Evolutionary conservation across 2,797 vertebrate species (phyloP).

Genomic region (Trematocara caparti): DNA sequence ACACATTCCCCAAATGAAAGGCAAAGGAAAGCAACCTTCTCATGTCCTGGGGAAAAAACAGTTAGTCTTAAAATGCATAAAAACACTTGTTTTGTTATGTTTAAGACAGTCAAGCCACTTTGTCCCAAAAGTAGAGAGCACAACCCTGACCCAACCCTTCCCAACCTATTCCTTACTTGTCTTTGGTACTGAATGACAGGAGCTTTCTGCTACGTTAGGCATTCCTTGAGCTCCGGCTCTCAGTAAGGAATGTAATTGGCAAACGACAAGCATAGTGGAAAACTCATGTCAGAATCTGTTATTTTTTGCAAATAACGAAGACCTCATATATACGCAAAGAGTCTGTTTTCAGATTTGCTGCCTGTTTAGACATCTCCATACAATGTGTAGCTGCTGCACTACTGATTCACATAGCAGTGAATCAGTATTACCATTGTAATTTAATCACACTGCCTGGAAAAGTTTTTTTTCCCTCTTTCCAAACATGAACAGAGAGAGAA

Average conservation of each 20-base stretch:
- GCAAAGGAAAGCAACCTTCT: background rate
- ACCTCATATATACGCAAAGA: background rate
- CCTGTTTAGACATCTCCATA: background rate
- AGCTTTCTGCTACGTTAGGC: conserved; percentile 54
- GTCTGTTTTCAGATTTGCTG: background rate
- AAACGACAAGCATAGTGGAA: conserved; percentile 21
- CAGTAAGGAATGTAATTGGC: conserved; percentile 55
- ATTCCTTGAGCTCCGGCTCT: conserved; percentile 52
- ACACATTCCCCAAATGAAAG: background rate
- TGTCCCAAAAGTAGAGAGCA: background rate
- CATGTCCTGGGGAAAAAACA: background rate
- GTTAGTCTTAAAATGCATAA: background rate
- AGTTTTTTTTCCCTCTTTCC: background rate
- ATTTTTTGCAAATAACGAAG: background rate
- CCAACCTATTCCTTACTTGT: background rate
- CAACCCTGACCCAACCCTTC: conserved; percentile 12
- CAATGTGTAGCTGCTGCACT: background rate
- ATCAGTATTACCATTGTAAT: background rate
- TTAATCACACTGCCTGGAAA: background rate
- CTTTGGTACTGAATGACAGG: conserved; percentile 29
- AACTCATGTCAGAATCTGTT: background rate
- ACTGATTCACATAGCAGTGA: background rate
- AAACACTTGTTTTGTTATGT: background rate
- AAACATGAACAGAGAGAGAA: conserved; percentile 18
- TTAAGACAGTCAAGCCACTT: background rate